Percentiles rank a stretch among this genome's conserved stretches.
Conservation (phyloP, 2,797 vertebrate species). For the Catostomus latipinnis region DNA sequence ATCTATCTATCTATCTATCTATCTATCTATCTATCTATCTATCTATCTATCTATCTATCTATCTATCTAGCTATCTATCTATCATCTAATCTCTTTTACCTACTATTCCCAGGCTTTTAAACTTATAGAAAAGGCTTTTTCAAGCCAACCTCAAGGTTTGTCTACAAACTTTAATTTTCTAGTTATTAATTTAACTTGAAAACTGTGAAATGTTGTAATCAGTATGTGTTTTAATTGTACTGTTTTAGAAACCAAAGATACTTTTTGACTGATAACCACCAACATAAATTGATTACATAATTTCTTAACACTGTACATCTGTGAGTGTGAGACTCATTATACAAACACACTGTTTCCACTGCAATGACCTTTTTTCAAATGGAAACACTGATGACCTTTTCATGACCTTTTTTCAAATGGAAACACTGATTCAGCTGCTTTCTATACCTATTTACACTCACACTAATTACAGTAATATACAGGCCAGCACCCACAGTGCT, state of each 20-base stretch:
- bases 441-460: background rate
- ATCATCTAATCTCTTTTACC: too few species aligned
- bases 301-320: background rate
- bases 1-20: too few species aligned
- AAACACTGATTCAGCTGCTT: conserved; percentile 6
- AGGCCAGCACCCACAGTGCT: background rate
- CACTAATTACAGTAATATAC: background rate
- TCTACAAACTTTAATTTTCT: too few species aligned
- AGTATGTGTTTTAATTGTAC: background rate
- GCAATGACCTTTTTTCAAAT: background rate
- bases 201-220: too few species aligned
- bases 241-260: background rate
- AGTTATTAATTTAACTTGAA: too few species aligned
- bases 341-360: background rate
- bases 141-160: too few species aligned
- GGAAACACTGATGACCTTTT: conserved; percentile 7
- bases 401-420: background rate
- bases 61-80: too few species aligned
- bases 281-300: background rate
- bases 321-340: background rate
- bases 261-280: background rate
- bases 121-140: too few species aligned
- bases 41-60: too few species aligned
- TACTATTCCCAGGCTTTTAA: too few species aligned
- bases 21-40: too few species aligned